Evolutionary conservation across 35 echinoderm and acorn worm species (phyloP), one percentile per base, ranked within the genome.

Genomic region (Anneissia japonica): DNA sequence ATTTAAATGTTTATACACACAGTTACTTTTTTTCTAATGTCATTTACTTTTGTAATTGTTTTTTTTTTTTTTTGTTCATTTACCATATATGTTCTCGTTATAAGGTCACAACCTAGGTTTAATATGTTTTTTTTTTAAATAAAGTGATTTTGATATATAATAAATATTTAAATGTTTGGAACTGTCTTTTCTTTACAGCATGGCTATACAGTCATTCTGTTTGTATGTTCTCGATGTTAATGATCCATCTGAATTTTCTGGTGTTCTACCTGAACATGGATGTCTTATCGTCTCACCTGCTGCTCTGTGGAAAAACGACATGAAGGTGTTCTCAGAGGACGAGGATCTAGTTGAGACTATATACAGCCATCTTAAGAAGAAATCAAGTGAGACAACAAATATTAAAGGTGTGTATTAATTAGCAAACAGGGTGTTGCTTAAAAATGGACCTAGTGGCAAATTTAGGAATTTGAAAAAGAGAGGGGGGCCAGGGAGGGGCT

Each of bases 281-380:
- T 97, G 94, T 82, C 87, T 97, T 32, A 75, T 93, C 3, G 85
- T 97, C 0, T 97, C 94, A 35, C 94, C 94, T 5, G 94, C 94
- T 73, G 93, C 93, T 86, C 88, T 86, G 7, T 97, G 94, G 94
- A 77, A 31, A 13, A 77, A 84, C 51, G 85, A 84, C 46, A 79
- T 81, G 16, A 46, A 87, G n/a, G 85, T 36, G 11, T 97, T 97
- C 75, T 88, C 83, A 36, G 45, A 93, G n/a, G 94, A 97, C 75
- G 82, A 84, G 3, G 86, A 93, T 10, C 91, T 87, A 14, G 94
- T 92, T 0, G 83, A 87, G 46, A 87, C 94, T 7, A 84, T 97
- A 30, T 90, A 93, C 40, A 87, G 87, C 32, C 51, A 82, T 34
- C 46, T 82, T 30, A 83, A 72, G 33, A 72, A 75, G 17, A 64